Percentiles rank a stretch among this genome's conserved stretches.
phyloP scores from a whole-genome alignment of 2,888 invertebrate genomes.

The Papilio gigon region DNA sequence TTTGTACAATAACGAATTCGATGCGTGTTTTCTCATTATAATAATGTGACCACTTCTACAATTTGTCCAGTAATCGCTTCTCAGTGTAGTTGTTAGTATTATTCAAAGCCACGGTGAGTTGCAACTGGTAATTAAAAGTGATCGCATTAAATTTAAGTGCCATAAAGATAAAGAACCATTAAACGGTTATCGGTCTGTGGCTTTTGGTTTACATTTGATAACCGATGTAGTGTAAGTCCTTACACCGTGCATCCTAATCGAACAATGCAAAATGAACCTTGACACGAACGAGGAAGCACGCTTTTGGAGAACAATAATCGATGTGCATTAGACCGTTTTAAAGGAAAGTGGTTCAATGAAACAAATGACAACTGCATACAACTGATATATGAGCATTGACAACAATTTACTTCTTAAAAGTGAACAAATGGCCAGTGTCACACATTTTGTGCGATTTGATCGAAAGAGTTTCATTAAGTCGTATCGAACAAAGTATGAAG shows the following conservation, averaged over 20 bases:
- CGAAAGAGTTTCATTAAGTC: background rate
- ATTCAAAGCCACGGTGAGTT: conserved; percentile 31
- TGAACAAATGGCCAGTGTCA: background rate
- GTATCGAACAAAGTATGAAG: background rate
- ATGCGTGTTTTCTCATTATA: no score
- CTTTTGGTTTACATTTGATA: conserved; percentile 20
- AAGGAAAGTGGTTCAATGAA: conserved; percentile 26
- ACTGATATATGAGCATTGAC: background rate
- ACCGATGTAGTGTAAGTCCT: conserved; percentile 33
- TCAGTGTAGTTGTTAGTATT: no score
- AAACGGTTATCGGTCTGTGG: conserved; percentile 33
- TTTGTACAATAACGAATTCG: no score
- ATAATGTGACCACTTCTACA: no score
- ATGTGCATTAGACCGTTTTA: conserved; percentile 13
- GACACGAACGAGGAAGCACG: background rate
- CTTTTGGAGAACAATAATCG: background rate
- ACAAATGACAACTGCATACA: conserved; percentile 26
- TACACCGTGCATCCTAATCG: background rate
- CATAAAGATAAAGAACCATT: conserved; percentile 35
- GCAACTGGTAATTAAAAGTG: conserved; percentile 33
- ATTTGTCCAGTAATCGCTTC: no score
- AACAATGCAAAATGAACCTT: conserved; percentile 17
- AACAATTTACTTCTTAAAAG: background rate
- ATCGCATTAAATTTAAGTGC: conserved; percentile 25
- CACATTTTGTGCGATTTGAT: no score